Conservation (phyloP, 2,113 vertebrate genomes). For the Theristicus caerulescens region DNA sequence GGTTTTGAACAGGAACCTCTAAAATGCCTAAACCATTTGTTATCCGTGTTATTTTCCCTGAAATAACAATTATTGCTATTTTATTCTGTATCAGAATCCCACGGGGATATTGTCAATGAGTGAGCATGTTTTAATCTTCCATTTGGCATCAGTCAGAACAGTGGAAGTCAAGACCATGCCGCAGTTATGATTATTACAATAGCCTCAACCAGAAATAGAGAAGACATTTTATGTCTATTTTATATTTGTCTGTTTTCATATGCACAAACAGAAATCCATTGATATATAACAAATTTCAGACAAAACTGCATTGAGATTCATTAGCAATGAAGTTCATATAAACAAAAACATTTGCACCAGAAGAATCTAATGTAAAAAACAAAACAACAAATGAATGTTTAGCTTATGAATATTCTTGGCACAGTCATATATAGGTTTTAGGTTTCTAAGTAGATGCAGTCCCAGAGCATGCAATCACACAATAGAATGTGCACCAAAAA, state of each 20-base stretch:
- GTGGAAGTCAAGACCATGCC: neutral
- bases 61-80: neutral
- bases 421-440: neutral
- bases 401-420: neutral
- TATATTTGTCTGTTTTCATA: neutral
- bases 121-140: neutral
- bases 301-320: neutral
- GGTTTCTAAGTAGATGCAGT: neutral
- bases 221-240: neutral
- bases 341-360: neutral
- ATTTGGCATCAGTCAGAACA: neutral
- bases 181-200: neutral
- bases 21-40: neutral
- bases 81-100: neutral
- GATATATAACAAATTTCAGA: neutral
- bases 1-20: neutral
- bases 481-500: neutral
- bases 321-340: neutral
- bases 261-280: neutral
- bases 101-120: neutral
- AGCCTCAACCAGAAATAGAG: neutral
- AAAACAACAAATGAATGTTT: neutral
- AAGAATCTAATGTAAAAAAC: neutral
- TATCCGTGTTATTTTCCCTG: neutral
- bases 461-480: neutral